These are phyloP conservation scores for Trematomus loennbergii DNA, from an alignment of 2,113 vertebrate genomes.

Conservation along the genomic window DNA sequence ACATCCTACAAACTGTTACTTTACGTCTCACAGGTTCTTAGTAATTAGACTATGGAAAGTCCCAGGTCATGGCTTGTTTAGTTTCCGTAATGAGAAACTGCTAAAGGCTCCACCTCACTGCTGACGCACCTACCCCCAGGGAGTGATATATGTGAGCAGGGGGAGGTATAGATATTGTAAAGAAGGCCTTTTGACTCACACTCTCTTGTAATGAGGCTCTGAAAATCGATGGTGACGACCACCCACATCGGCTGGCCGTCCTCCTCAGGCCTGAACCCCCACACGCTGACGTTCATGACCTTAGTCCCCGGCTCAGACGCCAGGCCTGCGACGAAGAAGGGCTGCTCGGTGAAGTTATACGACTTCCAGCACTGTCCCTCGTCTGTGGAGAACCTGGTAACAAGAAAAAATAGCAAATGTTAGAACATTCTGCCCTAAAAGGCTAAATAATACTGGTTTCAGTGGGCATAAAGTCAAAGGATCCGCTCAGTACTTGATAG, in stretches of 20 bases:
- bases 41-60: background rate
- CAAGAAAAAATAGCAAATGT: background rate
- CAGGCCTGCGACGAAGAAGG: conserved; percentile 85
- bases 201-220: conserved; percentile 83
- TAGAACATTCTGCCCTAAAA: background rate
- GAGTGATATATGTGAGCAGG: background rate
- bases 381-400: conserved; percentile 85
- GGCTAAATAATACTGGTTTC: background rate
- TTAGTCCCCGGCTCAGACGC: conserved; percentile 85
- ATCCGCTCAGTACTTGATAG: conserved; percentile 80
- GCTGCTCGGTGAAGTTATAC: conserved; percentile 85
- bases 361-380: conserved; percentile 86
- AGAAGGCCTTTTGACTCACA: conserved; percentile 73
- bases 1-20: too few species aligned
- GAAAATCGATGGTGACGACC: conserved; percentile 86
- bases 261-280: conserved; percentile 84
- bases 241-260: conserved; percentile 85
- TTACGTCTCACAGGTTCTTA: background rate
- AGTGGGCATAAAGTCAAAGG: background rate
- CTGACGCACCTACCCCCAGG: background rate
- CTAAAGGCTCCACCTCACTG: background rate
- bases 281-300: conserved; percentile 86
- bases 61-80: background rate
- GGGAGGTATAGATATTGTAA: too few species aligned
- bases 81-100: background rate